Base-by-base conservation (phyloP, 2,888 invertebrate genomes). In the Bursaphelenchus okinawaensis region DNA sequence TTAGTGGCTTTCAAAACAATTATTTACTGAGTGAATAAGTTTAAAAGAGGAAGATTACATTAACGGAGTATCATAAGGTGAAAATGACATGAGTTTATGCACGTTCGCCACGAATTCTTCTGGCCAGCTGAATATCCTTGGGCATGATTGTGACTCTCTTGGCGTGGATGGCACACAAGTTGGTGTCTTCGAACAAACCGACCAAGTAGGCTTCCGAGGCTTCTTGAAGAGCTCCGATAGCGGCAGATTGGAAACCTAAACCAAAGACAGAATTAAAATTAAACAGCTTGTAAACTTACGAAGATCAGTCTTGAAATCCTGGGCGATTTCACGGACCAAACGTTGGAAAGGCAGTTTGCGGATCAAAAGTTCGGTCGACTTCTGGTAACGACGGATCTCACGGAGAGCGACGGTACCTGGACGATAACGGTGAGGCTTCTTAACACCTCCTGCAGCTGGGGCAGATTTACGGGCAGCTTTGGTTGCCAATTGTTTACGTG, bases 91-190 rank as follows among this genome's bases (percentile, higher is more conserved):
- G 40, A 16, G 6, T 19, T 54, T 54, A 54, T 24, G 54, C 54
- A 19, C 54, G 54, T 19, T 54, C 54, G 12, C 54, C 54, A 6
- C 54, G 54, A 19, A 54, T 54, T 24, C 54, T 23, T 24, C 54
- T 23, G 26, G 54, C 54, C 54, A 52, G 6, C 23, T 20, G 51
- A 8, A 9, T 59, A 16, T 59, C 93, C 86, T 93, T 94, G 79
- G 93, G 93, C 93, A 93, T 94, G 86, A 94, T 94, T 74, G 94
- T 94, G 66, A 94, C 93, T 82, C 93, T 89, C 86, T 93, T 93
- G 79, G 93, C 93, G 83, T 95, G 93, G 84, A 94, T 93, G 86
- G 93, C 93, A 87, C 93, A 93, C 88, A 94, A 88, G 86, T 94
- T 94, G 76, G 94, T 94, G 87, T 94, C 94, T 88, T 94, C 94